Conservation (phyloP, 2,113 vertebrate genomes). For the Casuarius casuarius region DNA sequence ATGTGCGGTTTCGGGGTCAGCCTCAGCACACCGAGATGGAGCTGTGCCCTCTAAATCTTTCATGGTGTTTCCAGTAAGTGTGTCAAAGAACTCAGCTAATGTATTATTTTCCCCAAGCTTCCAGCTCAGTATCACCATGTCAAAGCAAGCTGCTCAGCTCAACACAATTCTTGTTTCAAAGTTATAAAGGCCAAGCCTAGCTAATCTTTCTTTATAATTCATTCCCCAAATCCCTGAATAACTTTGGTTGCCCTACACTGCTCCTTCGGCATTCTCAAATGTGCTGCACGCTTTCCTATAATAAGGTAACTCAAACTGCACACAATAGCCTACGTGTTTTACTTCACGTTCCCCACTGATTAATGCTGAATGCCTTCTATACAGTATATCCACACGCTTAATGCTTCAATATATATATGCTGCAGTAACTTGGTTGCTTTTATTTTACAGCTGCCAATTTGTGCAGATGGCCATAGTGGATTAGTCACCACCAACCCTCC, state of each 20-base stretch:
- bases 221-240: conserved; percentile 60
- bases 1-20: neutral
- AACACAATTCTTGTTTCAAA: conserved; percentile 43
- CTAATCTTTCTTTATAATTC: conserved; percentile 61
- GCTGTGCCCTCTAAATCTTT: neutral
- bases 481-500: conserved; percentile 51
- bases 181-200: conserved; percentile 47
- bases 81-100: neutral
- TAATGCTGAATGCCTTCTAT: conserved; percentile 24
- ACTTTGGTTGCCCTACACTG: conserved; percentile 28
- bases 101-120: conserved; percentile 8
- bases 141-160: conserved; percentile 41
- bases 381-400: neutral
- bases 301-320: conserved; percentile 23
- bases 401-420: conserved; percentile 16
- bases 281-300: neutral
- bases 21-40: fast-evolving
- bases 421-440: conserved; percentile 38
- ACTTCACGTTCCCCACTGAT: conserved; percentile 27
- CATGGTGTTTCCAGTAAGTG: neutral
- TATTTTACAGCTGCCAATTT: conserved; percentile 55
- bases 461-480: conserved; percentile 27
- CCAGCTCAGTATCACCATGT: neutral
- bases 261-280: conserved; percentile 6
- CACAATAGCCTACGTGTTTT: conserved; percentile 52